phyloP scores from a whole-genome alignment of 2,113 vertebrate species.

The Delphinus delphis region DNA sequence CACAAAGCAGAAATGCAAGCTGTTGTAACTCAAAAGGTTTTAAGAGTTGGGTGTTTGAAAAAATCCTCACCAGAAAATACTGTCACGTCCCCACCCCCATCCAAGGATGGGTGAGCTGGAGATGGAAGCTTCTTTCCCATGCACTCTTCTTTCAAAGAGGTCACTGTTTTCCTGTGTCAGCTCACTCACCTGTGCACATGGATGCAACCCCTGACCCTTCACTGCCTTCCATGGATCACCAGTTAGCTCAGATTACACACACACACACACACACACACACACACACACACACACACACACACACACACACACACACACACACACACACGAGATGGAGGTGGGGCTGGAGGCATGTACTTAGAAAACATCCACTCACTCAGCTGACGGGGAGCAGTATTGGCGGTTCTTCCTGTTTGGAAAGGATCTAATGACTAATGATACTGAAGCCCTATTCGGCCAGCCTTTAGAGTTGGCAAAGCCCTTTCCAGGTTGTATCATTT shows the following conservation, averaged over 20 bases:
- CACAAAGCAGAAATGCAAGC: neutral
- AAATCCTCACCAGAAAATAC: neutral
- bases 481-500: neutral
- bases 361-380: neutral
- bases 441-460: neutral
- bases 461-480: neutral
- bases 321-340: rapidly evolving
- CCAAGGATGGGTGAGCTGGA: neutral
- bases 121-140: neutral
- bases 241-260: neutral
- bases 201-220: neutral
- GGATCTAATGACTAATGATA: neutral
- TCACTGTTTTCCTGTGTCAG: neutral
- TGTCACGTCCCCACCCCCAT: neutral
- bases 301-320: no score
- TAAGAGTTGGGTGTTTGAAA: neutral
- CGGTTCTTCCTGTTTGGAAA: neutral
- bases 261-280: no score
- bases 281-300: no score
- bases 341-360: neutral
- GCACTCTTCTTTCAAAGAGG: no score
- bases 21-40: neutral
- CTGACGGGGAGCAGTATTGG: neutral
- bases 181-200: neutral
- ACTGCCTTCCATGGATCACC: neutral